These are phyloP conservation scores for Drosophila silvestris DNA, from an alignment of 2,888 invertebrate species.

Conservation along the genomic window DNA sequence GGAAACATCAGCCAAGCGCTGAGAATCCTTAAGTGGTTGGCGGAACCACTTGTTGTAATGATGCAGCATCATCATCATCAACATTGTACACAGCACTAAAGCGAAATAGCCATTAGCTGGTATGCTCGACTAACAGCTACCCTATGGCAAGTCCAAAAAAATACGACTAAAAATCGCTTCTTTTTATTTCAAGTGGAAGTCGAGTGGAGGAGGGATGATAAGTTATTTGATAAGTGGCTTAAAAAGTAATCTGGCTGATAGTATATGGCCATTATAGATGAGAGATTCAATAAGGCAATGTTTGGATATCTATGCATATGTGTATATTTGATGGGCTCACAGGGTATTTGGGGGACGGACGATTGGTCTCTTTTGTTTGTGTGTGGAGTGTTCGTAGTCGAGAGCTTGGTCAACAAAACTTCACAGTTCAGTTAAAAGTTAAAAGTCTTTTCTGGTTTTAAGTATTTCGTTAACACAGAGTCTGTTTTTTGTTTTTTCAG, in stretches of 20 bases:
- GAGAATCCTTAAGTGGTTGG: slow-evolving; percentile 51
- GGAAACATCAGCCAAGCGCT: slow-evolving; percentile 10
- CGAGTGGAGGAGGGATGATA: neutral
- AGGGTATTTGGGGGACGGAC: neutral
- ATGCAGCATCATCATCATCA: slow-evolving; percentile 31
- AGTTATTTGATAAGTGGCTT: neutral
- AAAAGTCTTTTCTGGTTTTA: neutral
- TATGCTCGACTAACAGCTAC: neutral
- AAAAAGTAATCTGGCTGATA: neutral
- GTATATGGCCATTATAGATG: neutral
- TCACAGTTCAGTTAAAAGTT: slow-evolving; percentile 32
- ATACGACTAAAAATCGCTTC: neutral
- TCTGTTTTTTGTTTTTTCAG: neutral
- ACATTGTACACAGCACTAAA: slow-evolving; percentile 2
- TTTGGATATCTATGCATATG: neutral
- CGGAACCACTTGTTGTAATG: slow-evolving; percentile 54
- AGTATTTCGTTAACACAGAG: slow-evolving; percentile 12
- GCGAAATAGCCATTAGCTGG: neutral
- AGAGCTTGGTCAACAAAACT: slow-evolving; percentile 52
- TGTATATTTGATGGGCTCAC: neutral
- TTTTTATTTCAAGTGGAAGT: neutral
- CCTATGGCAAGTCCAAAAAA: neutral
- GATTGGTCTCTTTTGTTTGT: slow-evolving; percentile 3
- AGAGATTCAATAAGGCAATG: neutral
- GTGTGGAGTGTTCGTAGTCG: neutral